Percentiles rank a stretch among this genome's conserved stretches.
These are phyloP conservation scores for Melanchra persicariae DNA, from an alignment of 2,888 invertebrate species.

Conservation along the genomic window DNA sequence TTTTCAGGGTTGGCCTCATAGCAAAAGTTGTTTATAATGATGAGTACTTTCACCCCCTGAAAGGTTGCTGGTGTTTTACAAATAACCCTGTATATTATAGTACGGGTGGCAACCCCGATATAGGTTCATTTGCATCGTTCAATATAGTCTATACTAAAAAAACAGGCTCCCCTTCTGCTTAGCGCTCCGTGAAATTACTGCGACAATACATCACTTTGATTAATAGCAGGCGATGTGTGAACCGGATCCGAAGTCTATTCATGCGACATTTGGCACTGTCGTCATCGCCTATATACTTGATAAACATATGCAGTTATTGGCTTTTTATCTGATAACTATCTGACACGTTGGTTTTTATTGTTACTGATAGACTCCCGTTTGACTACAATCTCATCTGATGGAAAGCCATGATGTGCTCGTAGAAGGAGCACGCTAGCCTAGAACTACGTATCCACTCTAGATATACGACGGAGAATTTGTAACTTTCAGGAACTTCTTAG, in stretches of 20 bases:
- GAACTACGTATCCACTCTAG: no score
- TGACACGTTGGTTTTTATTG: background rate
- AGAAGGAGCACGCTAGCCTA: no score
- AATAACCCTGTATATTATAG: no score
- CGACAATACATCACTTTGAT: slow-evolving; percentile 41
- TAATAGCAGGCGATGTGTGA: slow-evolving; percentile 46
- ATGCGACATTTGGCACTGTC: slow-evolving; percentile 65
- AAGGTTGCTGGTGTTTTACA: no score
- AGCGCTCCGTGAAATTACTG: slow-evolving; percentile 46
- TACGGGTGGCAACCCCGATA: no score
- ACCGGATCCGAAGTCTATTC: slow-evolving; percentile 50
- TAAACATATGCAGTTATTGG: slow-evolving; percentile 52
- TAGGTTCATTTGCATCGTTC: slow-evolving; percentile 11
- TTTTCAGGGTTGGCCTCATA: no score
- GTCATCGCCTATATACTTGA: slow-evolving; percentile 54
- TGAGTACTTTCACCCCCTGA: no score
- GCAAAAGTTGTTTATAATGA: no score
- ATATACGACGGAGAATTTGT: accelerated
- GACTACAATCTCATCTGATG: no score
- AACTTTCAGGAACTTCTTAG: no score
- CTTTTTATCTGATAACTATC: slow-evolving; percentile 23
- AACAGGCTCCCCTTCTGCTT: slow-evolving; percentile 3
- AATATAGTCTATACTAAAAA: slow-evolving; percentile 15
- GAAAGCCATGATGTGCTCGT: no score
- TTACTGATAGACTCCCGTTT: no score